Conservation (phyloP, 2,888 invertebrate species). For the Coleophora deauratella region DNA sequence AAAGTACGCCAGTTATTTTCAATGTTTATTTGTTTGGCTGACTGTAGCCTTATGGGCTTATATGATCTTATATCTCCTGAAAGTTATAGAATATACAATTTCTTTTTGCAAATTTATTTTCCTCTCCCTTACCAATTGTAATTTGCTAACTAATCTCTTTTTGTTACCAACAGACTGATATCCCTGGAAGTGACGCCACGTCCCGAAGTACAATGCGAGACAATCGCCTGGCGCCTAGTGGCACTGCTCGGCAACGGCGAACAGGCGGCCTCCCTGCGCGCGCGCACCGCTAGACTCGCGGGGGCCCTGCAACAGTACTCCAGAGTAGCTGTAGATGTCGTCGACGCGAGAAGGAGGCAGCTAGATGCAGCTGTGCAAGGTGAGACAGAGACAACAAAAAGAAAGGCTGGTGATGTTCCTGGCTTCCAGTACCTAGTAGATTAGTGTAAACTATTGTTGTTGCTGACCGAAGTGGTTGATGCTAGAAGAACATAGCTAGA, state of each 20-base stretch:
- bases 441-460: too few species aligned
- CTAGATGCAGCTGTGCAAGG: conserved; percentile 91
- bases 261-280: conserved; percentile 76
- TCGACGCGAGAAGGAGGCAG: conserved; percentile 80
- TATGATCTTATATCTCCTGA: too few species aligned
- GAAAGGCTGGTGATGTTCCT: too few species aligned
- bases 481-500: background rate
- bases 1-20: too few species aligned
- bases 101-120: too few species aligned
- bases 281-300: conserved; percentile 76
- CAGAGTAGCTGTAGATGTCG: conserved; percentile 77
- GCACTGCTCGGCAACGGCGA: conserved; percentile 76
- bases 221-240: conserved; percentile 90
- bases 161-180: conserved; percentile 39
- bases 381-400: conserved; percentile 18
- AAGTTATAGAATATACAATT: too few species aligned
- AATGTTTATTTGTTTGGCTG: too few species aligned
- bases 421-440: too few species aligned
- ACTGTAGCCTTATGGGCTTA: too few species aligned
- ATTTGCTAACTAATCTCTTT: background rate
- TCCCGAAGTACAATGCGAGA: conserved; percentile 82
- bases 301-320: conserved; percentile 76
- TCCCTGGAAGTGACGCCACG: conserved; percentile 71
- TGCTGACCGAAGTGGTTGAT: too few species aligned
- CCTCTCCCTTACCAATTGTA: too few species aligned